Evolutionary conservation across 2,113 vertebrate genomes (phyloP).

Genomic region (Steatornis caripensis): DNA sequence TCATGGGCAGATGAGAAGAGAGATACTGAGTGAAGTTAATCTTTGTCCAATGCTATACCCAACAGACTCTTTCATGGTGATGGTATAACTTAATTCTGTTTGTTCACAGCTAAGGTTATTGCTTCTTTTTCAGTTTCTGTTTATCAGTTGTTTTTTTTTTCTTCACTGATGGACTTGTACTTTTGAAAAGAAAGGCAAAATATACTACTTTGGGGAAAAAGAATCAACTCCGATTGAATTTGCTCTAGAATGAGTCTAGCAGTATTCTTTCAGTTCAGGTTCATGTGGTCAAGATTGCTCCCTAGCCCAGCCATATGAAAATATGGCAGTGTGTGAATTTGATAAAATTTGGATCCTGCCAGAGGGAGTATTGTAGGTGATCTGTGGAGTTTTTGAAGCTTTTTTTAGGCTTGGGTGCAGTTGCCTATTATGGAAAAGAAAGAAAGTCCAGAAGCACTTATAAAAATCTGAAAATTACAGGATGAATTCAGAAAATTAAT

Average conservation of each 20-base stretch:
- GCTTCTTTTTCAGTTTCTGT: neutral
- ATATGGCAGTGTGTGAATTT: neutral
- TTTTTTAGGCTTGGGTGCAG: neutral
- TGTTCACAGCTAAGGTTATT: neutral
- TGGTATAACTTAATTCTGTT: neutral
- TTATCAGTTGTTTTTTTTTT: neutral
- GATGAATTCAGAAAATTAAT: neutral
- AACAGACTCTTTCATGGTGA: neutral
- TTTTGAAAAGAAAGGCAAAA: neutral
- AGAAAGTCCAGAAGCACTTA: neutral
- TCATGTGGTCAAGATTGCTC: neutral
- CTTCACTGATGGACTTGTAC: neutral
- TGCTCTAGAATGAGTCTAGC: neutral
- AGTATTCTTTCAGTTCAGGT: neutral
- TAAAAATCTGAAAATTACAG: neutral
- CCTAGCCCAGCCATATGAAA: neutral
- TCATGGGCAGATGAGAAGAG: neutral
- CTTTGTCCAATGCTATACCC: neutral
- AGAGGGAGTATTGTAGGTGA: neutral
- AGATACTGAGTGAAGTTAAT: neutral
- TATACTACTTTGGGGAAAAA: neutral
- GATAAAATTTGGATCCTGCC: neutral
- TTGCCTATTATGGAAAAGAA: neutral
- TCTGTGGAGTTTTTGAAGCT: neutral
- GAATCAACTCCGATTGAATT: neutral